These are phyloP conservation scores for Etia nguti DNA, from an alignment of 2,113 vertebrate species.

Conservation along the genomic window DNA sequence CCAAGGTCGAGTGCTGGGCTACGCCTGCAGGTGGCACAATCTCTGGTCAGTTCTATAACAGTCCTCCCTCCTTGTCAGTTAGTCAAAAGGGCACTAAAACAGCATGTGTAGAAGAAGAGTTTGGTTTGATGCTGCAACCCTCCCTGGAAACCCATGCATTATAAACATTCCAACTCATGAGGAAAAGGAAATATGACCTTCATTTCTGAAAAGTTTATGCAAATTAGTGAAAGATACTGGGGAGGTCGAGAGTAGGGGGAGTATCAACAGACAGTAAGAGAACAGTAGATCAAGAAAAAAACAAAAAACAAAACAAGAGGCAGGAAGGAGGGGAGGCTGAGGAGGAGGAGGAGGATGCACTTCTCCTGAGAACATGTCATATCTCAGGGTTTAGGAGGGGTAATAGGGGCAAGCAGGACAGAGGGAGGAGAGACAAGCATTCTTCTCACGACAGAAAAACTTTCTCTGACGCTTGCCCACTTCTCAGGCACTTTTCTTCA, in stretches of 20 bases:
- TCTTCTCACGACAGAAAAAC: conserved; percentile 77
- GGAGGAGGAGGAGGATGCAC: conserved; percentile 3
- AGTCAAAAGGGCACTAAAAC: conserved; percentile 1
- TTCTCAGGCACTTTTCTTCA: conserved; percentile 74
- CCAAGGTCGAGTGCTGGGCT: not conserved
- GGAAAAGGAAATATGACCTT: not conserved
- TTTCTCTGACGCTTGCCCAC: conserved; percentile 65
- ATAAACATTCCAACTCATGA: not conserved
- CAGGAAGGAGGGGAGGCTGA: not conserved
- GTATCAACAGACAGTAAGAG: conserved; percentile 27
- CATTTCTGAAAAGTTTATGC: conserved; percentile 36
- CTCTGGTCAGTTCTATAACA: conserved; percentile 28
- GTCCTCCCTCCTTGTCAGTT: not conserved
- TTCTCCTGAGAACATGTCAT: conserved; percentile 59
- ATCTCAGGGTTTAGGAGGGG: conserved; percentile 37
- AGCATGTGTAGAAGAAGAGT: conserved; percentile 6
- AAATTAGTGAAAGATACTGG: conserved; percentile 28
- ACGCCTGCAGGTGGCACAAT: conserved; percentile 46
- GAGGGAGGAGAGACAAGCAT: conserved; percentile 18
- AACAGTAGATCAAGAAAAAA: conserved; percentile 17
- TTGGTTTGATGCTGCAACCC: conserved; percentile 30
- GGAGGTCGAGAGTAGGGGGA: not conserved
- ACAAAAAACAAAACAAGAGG: not conserved
- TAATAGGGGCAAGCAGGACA: conserved; percentile 10
- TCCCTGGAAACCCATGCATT: conserved; percentile 29